Conservation (phyloP, 2,113 vertebrate species). For the Platanista minor region DNA sequence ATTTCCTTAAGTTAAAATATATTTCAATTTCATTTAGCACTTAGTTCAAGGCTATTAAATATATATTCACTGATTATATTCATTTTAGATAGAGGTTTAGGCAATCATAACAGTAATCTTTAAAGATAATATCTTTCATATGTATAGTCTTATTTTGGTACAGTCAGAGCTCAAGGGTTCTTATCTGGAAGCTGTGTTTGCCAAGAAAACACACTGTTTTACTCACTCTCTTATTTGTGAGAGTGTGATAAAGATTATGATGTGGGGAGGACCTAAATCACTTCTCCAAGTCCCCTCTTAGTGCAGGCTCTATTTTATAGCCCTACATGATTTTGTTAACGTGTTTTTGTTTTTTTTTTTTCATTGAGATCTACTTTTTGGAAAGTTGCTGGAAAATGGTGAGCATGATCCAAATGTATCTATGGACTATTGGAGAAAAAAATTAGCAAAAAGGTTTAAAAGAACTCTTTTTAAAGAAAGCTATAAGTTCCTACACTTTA, state of each 20-base stretch:
- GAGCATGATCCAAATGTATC: background rate
- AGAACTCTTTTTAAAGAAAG: background rate
- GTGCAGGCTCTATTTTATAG: background rate
- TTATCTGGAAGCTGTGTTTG: background rate
- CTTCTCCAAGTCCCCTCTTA: background rate
- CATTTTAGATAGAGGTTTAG: background rate
- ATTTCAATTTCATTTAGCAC: background rate
- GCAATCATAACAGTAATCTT: background rate
- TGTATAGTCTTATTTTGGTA: background rate
- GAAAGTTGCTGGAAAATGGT: background rate
- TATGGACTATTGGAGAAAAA: background rate
- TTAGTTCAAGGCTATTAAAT: conserved; percentile 9
- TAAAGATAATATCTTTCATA: conserved; percentile 5
- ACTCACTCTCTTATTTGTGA: background rate
- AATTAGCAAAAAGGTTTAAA: background rate
- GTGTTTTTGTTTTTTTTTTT: background rate
- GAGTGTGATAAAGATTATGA: background rate
- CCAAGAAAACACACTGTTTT: background rate
- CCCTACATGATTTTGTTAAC: background rate
- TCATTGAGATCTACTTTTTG: background rate
- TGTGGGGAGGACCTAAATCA: background rate
- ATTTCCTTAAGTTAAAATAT: conserved; percentile 10
- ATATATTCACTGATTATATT: background rate
- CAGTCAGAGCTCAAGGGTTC: background rate
- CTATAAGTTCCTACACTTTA: background rate